Conservation (phyloP, 1,140 invertebrate genomes). For the Hylyphantes graminicola region DNA sequence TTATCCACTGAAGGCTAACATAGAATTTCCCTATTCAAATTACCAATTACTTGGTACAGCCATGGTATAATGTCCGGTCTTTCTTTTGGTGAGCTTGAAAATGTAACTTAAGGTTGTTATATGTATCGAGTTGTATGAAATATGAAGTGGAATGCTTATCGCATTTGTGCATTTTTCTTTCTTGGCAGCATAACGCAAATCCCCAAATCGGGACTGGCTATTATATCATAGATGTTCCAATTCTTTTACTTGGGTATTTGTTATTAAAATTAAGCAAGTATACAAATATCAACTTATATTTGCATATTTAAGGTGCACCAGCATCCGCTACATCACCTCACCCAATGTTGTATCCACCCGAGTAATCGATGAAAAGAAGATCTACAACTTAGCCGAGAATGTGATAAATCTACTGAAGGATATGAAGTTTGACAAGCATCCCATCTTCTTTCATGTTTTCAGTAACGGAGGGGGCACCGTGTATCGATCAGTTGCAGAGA, state of each 20-base stretch:
- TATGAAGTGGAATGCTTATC: too few species aligned
- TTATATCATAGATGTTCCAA: background rate
- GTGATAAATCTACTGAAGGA: conserved; percentile 75
- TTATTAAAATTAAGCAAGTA: background rate
- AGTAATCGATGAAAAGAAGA: conserved; percentile 71
- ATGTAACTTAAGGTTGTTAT: too few species aligned
- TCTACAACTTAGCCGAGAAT: conserved; percentile 75
- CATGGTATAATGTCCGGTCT: too few species aligned
- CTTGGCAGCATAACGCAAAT: too few species aligned
- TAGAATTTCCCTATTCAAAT: background rate
- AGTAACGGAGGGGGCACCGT: conserved; percentile 81
- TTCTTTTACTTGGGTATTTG: background rate
- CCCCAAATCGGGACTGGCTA: too few species aligned
- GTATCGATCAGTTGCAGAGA: conserved; percentile 76
- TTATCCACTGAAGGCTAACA: too few species aligned
- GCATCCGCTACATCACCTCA: conserved; percentile 79
- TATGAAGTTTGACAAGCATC: conserved; percentile 77
- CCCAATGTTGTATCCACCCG: conserved; percentile 67
- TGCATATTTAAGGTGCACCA: conserved; percentile 75
- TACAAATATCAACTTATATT: conserved; percentile 11
- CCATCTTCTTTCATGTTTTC: conserved; percentile 82
- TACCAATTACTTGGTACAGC: too few species aligned
- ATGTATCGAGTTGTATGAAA: too few species aligned
- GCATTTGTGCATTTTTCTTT: too few species aligned
- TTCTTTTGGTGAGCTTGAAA: too few species aligned